Percentiles rank a stretch among this genome's conserved stretches.
These are phyloP conservation scores for Ormia ochracea DNA, from an alignment of 2,888 invertebrate genomes.

Conservation along the genomic window DNA sequence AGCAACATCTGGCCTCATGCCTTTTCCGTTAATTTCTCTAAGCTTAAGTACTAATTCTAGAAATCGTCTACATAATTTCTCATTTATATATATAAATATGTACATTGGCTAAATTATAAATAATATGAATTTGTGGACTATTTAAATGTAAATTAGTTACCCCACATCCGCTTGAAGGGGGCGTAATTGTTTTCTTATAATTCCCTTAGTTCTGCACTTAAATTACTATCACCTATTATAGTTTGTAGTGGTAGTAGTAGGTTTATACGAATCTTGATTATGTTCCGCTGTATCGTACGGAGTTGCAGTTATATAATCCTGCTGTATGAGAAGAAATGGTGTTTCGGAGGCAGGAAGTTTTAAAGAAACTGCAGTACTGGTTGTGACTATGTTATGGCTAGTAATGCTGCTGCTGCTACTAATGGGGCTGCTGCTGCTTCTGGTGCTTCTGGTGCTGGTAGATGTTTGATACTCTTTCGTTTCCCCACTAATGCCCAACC, in stretches of 20 bases:
- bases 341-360: background rate
- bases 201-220: constrained; percentile 35
- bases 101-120: constrained; percentile 22
- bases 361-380: background rate
- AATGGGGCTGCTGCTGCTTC: background rate
- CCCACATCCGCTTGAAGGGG: constrained; percentile 1
- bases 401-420: background rate
- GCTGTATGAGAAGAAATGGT: background rate
- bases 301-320: constrained; percentile 8
- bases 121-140: constrained; percentile 9
- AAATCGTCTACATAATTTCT: background rate
- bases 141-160: constrained; percentile 37
- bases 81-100: too few species aligned
- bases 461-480: constrained; percentile 14
- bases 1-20: background rate
- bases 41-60: constrained; percentile 24
- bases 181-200: constrained; percentile 10
- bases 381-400: background rate
- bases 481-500: constrained; percentile 52
- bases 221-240: constrained; percentile 54
- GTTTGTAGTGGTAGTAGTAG: constrained; percentile 33
- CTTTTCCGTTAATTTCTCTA: background rate
- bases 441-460: constrained; percentile 6
- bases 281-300: background rate
- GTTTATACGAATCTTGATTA: constrained; percentile 22